These are phyloP conservation scores for Stylophora pistillata DNA, from an alignment of 64 coral and sea anemone genomes.

Conservation along the genomic window DNA sequence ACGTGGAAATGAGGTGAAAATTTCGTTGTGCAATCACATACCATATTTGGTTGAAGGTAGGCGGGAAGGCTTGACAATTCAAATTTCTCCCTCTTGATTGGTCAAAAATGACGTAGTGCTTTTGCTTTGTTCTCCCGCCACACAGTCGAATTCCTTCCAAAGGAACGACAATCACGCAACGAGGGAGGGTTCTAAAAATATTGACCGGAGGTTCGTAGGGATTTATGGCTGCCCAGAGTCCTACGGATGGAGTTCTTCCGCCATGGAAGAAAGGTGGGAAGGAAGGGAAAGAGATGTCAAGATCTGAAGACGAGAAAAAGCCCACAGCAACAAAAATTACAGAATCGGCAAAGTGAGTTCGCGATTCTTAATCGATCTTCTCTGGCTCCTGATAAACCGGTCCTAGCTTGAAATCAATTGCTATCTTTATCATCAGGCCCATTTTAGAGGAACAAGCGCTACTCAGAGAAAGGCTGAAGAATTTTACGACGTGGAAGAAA, in stretches of 20 bases:
- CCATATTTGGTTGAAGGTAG: conserved; percentile 75
- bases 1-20: conserved; percentile 49
- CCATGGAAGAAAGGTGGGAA: conserved; percentile 76
- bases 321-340: conserved; percentile 82
- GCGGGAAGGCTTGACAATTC: conserved; percentile 39
- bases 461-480: conserved; percentile 78
- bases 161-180: conserved; percentile 57
- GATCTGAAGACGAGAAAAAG: conserved; percentile 80
- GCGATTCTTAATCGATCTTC: background rate
- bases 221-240: conserved; percentile 78
- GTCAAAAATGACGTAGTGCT: conserved; percentile 75
- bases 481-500: conserved; percentile 85
- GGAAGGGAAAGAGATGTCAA: conserved; percentile 67
- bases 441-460: conserved; percentile 98
- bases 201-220: background rate
- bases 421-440: conserved; percentile 62
- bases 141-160: conserved; percentile 57
- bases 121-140: conserved; percentile 41
- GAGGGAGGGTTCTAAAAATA: background rate
- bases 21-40: conserved; percentile 10
- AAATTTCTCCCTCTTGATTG: conserved; percentile 52
- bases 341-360: conserved; percentile 84
- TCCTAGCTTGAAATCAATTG: background rate
- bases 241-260: conserved; percentile 72
- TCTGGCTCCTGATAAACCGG: conserved; percentile 9